Percentiles rank a stretch among this genome's conserved stretches.
phyloP scores from a whole-genome alignment of 1,140 invertebrate species.

The Brachionus koreanus region DNA sequence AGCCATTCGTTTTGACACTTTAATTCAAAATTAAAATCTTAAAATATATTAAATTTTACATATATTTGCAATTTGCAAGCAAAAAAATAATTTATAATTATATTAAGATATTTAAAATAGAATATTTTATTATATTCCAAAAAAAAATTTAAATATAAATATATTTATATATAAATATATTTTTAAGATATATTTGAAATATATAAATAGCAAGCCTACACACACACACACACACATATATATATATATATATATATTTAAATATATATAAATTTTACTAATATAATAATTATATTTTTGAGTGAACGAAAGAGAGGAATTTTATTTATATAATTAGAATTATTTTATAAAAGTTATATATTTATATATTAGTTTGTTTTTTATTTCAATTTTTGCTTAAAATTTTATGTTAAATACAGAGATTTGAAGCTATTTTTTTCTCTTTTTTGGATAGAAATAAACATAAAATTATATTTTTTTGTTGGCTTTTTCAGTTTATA shows the following conservation, averaged over 20 bases:
- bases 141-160: not conserved
- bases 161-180: not conserved
- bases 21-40: not conserved
- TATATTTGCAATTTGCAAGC: conserved; percentile 36
- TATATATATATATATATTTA: not conserved
- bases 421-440: conserved; percentile 14
- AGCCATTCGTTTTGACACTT: not conserved
- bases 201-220: not conserved
- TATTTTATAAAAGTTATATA: conserved; percentile 4
- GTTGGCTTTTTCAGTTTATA: not conserved
- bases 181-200: not conserved
- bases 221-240: not conserved
- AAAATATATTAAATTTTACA: conserved; percentile 19
- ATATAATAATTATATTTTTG: not conserved
- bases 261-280: not conserved
- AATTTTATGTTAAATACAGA: conserved; percentile 25
- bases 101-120: conserved; percentile 9
- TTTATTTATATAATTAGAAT: conserved; percentile 19
- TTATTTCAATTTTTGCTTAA: conserved; percentile 8
- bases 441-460: conserved; percentile 32
- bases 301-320: not conserved
- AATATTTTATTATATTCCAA: conserved; percentile 11
- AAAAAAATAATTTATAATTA: conserved; percentile 37
- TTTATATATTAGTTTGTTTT: conserved; percentile 24
- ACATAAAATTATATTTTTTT: conserved; percentile 18